A percentile compares a stretch with the other conserved stretches of the same genome.
These are phyloP conservation scores for Thymelicus lineola DNA, from an alignment of 2,888 invertebrate species.

Conservation along the genomic window DNA sequence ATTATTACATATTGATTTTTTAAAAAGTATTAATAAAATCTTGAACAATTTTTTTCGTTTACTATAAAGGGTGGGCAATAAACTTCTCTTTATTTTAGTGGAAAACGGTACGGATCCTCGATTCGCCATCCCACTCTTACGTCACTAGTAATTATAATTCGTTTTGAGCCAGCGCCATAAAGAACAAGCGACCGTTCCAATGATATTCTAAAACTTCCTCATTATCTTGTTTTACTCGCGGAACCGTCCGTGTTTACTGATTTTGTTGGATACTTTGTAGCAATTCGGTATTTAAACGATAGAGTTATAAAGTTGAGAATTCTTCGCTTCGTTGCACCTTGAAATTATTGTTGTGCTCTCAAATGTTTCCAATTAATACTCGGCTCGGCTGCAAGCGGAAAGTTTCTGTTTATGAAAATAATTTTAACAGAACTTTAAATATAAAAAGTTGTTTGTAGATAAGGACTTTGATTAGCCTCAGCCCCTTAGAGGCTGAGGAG, in stretches of 20 bases:
- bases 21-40: too few relatives aligned
- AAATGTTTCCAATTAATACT: conserved; percentile 16
- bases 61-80: too few relatives aligned
- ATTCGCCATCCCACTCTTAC: neutral
- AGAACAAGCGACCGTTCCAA: neutral
- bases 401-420: conserved; percentile 20
- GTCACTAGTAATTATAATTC: conserved; percentile 2
- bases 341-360: conserved; percentile 13
- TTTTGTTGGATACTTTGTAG: neutral
- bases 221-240: conserved; percentile 8
- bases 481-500: too few relatives aligned
- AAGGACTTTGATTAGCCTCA: too few relatives aligned
- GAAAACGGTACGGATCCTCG: neutral
- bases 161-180: neutral
- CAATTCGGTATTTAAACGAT: conserved; percentile 8
- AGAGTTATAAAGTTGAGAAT: conserved; percentile 20
- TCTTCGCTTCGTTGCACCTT: conserved; percentile 10
- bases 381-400: conserved; percentile 7
- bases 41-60: too few relatives aligned
- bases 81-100: neutral
- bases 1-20: too few relatives aligned
- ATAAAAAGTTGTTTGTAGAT: too few relatives aligned
- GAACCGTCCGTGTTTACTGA: neutral
- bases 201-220: conserved; percentile 11
- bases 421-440: neutral